Conservation (phyloP, 2,888 invertebrate species). For the Microdon myrmicae region DNA sequence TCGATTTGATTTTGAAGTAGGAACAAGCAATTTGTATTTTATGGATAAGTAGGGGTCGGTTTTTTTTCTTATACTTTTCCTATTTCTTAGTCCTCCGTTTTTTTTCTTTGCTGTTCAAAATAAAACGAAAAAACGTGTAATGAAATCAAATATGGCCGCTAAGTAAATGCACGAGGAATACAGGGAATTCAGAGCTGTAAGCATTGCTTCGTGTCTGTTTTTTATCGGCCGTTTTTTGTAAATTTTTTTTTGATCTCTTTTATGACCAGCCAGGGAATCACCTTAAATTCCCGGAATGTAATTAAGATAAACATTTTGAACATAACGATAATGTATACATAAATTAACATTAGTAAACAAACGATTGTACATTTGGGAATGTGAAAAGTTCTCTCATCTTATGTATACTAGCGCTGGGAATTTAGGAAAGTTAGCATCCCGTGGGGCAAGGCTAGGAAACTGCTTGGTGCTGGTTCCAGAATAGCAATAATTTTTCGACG, state of each 20-base stretch:
- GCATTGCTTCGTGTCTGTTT: too few relatives aligned
- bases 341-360: conserved; percentile 31
- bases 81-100: conserved; percentile 5
- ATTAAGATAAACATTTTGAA: conserved; percentile 48
- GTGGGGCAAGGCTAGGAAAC: too few relatives aligned
- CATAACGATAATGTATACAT: conserved; percentile 46
- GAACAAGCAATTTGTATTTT: conserved; percentile 51
- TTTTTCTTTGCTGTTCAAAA: conserved; percentile 1
- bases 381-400: conserved; percentile 1
- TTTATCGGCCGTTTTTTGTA: too few relatives aligned
- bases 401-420: too few relatives aligned
- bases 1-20: conserved; percentile 51
- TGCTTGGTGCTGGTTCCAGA: too few relatives aligned
- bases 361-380: conserved; percentile 35
- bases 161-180: conserved; percentile 26
- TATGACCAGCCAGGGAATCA: conserved; percentile 42
- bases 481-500: too few relatives aligned
- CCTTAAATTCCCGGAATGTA: conserved; percentile 35
- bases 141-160: conserved; percentile 49
- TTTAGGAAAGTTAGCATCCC: too few relatives aligned
- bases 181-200: too few relatives aligned
- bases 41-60: conserved; percentile 46
- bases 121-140: conserved; percentile 14
- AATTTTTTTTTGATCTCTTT: conserved; percentile 16
- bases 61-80: neutral